A percentile compares a stretch with the other conserved stretches of the same genome.
Evolutionary conservation across 1,140 invertebrate species (phyloP).

Genomic region (Lepidurus packardi): DNA sequence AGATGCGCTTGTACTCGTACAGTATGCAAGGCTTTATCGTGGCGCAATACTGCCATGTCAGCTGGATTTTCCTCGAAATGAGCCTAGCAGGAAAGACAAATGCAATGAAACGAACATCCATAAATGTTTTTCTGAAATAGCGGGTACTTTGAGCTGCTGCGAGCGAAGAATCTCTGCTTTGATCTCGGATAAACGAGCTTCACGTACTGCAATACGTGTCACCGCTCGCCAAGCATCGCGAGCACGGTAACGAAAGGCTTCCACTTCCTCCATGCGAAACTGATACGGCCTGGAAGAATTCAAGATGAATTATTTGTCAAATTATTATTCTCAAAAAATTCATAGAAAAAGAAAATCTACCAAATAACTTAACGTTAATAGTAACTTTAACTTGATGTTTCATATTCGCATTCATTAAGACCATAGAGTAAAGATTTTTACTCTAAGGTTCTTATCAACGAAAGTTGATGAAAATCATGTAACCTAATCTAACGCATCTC

Average conservation of each 20-base stretch:
- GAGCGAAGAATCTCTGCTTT: constrained; percentile 89
- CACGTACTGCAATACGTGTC: constrained; percentile 82
- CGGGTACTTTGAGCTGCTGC: constrained; percentile 74
- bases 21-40: constrained; percentile 86
- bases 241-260: constrained; percentile 89
- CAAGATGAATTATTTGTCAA: background rate
- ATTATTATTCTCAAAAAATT: no score
- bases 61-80: constrained; percentile 93
- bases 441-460: no score
- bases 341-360: no score
- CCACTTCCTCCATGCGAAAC: constrained; percentile 90
- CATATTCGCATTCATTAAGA: no score
- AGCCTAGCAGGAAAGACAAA: constrained; percentile 49
- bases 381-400: no score
- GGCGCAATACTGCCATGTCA: constrained; percentile 79
- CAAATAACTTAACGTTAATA: no score
- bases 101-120: background rate
- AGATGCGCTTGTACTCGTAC: constrained; percentile 78
- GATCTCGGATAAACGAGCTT: constrained; percentile 92
- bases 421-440: no score
- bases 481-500: no score
- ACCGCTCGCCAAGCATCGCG: constrained; percentile 90
- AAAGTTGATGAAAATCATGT: no score
- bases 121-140: background rate
- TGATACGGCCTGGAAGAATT: constrained; percentile 71